phyloP scores from a whole-genome alignment of 2,113 vertebrate genomes.

The Electrona antarctica region DNA sequence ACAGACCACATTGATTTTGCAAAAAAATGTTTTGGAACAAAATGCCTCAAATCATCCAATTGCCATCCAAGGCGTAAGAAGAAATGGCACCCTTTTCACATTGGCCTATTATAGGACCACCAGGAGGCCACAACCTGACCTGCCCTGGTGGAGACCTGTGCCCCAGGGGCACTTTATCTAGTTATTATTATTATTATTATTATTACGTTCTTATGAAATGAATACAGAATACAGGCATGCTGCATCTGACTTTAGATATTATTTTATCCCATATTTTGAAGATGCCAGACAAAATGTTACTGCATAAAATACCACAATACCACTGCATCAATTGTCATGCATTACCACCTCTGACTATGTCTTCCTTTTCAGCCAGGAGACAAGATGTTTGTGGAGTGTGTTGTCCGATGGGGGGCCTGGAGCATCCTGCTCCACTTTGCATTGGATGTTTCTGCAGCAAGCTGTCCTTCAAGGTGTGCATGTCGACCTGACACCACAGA shows the following conservation, averaged over 20 bases:
- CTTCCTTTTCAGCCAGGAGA: slow-evolving; percentile 63
- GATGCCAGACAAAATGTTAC: background rate
- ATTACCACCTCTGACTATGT: slow-evolving; percentile 13
- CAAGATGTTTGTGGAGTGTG: slow-evolving; percentile 79
- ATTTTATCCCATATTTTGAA: background rate
- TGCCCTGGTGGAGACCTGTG: too few relatives aligned
- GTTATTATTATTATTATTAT: too few relatives aligned
- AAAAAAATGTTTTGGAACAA: too few relatives aligned
- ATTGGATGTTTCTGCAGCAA: slow-evolving; percentile 57
- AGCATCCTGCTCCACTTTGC: slow-evolving; percentile 71
- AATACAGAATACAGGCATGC: background rate
- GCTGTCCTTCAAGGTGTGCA: slow-evolving; percentile 81
- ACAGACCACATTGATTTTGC: too few relatives aligned
- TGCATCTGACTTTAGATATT: background rate
- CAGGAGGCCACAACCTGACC: too few relatives aligned
- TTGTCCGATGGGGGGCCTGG: slow-evolving; percentile 69
- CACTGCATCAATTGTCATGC: background rate
- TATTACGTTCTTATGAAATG: too few relatives aligned
- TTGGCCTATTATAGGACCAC: too few relatives aligned
- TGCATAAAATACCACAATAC: background rate
- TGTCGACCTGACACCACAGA: slow-evolving; percentile 78
- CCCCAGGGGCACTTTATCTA: too few relatives aligned
- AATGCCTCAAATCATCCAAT: too few relatives aligned
- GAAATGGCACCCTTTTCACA: too few relatives aligned
- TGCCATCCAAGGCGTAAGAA: too few relatives aligned